Evolutionary conservation across 2,888 invertebrate genomes (phyloP).

Genomic region (Frankliniella intonsa): DNA sequence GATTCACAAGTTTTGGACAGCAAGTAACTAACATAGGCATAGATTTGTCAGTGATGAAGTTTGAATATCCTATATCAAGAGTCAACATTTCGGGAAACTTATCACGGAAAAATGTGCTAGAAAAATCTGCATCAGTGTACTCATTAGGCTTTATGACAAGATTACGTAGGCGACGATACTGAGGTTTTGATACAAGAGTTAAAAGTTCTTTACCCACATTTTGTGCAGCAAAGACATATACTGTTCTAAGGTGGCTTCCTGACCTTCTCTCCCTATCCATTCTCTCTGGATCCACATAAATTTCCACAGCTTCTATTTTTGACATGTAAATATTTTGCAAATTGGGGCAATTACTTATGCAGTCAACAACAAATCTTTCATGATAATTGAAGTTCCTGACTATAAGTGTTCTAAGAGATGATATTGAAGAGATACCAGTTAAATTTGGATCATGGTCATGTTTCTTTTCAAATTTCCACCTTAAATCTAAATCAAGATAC

Average conservation of each 20-base stretch:
- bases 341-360: slow-evolving; percentile 11
- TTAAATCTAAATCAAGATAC: not conserved
- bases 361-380: not conserved
- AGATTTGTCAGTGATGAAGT: not conserved
- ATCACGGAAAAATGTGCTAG: not conserved
- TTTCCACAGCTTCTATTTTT: not conserved
- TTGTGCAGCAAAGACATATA: not conserved
- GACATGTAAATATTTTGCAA: not conserved
- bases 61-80: not conserved
- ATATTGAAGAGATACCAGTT: not conserved
- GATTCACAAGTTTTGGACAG: not conserved
- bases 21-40: not conserved
- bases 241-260: not conserved
- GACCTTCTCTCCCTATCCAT: not conserved
- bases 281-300: not conserved
- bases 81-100: slow-evolving; percentile 11
- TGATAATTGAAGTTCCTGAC: slow-evolving; percentile 1
- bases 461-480: slow-evolving; percentile 12
- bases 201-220: not conserved
- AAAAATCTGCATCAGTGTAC: not conserved
- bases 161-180: not conserved
- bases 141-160: slow-evolving; percentile 8
- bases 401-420: not conserved
- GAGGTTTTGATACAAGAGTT: not conserved
- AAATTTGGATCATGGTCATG: not conserved